These are phyloP conservation scores for Cancer borealis DNA, from an alignment of 2,888 invertebrate genomes.

Conservation along the genomic window DNA sequence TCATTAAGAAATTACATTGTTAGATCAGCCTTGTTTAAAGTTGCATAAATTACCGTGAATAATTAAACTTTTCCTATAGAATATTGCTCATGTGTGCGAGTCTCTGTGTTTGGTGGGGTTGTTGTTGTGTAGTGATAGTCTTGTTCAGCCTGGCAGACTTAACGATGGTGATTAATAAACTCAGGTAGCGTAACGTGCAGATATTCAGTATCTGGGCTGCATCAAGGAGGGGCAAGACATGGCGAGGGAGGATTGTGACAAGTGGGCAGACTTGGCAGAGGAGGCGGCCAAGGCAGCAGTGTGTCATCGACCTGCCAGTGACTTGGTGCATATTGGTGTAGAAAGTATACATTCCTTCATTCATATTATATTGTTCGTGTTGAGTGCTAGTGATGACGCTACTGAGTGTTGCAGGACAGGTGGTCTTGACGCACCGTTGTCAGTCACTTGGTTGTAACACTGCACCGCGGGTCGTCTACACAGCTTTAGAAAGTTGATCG, in stretches of 20 bases:
- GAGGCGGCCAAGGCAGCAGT: background rate
- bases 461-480: background rate
- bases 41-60: background rate
- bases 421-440: too few species aligned
- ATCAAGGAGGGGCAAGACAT: background rate
- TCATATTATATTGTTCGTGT: too few species aligned
- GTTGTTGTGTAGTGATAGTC: background rate
- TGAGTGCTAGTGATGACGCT: too few species aligned
- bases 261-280: background rate
- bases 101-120: background rate
- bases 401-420: too few species aligned
- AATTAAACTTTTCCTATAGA: background rate
- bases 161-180: background rate
- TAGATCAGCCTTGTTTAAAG: conserved; percentile 32
- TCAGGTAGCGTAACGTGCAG: background rate
- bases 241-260: background rate
- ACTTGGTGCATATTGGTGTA: too few species aligned
- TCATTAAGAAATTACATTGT: conserved; percentile 15
- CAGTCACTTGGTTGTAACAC: too few species aligned
- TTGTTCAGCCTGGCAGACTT: background rate
- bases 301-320: too few species aligned
- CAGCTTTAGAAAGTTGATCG: background rate
- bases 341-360: too few species aligned
- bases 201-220: background rate
- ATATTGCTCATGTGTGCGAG: background rate